Evolutionary conservation across 2,888 invertebrate genomes (phyloP), one percentile per base, ranked within the genome.

Genomic region (Apamea crenata): DNA sequence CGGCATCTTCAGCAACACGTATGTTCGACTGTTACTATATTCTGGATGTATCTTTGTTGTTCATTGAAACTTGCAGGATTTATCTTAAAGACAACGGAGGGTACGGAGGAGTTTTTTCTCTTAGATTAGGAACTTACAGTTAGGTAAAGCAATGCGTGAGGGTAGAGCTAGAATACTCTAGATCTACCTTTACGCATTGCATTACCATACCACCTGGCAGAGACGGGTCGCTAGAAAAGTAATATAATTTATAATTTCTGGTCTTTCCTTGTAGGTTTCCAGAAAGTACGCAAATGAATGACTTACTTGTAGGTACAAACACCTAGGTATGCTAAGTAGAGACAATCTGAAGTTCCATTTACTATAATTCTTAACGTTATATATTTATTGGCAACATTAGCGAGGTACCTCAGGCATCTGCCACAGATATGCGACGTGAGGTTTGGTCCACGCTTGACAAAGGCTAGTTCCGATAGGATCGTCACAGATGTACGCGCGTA

Each of bases 401-500:
- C 36, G 50, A 32, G 36, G 12, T 12, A 56, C 25, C 53, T 53
- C 21, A 53, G 21, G 6, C 16, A 16, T 40, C 21, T 50, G 18
- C 18, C 32, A 61, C 4, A 32, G 10, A 4, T 47, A 36, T 44
- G n/a, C 21, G 36, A 32, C 44, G 40, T 50, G 65, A 75, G 32
- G 59, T 76, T 77, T 53, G 44, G 59, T 67, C 69, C 47, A 67
- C 53, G 32, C 68, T 47, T 72, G 56, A 81, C 82, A 80, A 80
- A 80, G 70, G 74, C 81, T 56, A 40, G 59, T 47, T 78, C 69
- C 72, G 77, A 82, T 25, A 69, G 47, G 77, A 78, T 89, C 91
- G 87, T 91, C 93, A 93, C 94, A 95, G 93, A 95, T 95, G 95
- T 93, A 93, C 88, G 87, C 84, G 70, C 73, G 89, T 90, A 88